phyloP scores from a whole-genome alignment of 2,797 vertebrate genomes.

The Sebastes umbrosus region DNA sequence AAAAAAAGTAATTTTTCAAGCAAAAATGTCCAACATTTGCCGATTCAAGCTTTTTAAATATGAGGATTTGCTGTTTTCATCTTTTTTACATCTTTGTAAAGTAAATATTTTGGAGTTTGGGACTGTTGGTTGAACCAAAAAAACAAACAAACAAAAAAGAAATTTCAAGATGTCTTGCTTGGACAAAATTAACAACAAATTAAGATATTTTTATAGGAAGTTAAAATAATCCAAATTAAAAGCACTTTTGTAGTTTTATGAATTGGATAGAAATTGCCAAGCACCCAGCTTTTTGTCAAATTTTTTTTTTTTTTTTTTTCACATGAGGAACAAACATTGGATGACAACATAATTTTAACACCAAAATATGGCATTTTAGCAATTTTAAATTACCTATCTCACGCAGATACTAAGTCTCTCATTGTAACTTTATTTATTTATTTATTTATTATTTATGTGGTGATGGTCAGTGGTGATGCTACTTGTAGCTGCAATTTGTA shows the following conservation, averaged over 20 bases:
- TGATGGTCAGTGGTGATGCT: background rate
- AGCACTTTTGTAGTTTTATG: background rate
- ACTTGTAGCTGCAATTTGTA: no score
- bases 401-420: background rate
- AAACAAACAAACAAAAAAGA: no score
- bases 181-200: no score
- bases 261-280: background rate
- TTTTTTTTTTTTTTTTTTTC: rapidly evolving
- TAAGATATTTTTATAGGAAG: no score
- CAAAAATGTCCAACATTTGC: background rate
- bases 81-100: no score
- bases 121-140: no score
- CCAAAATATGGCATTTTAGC: no score
- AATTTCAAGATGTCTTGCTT: no score
- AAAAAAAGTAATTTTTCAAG: background rate
- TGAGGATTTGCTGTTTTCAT: background rate
- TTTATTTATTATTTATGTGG: background rate
- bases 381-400: rapidly evolving
- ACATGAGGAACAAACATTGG: background rate
- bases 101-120: no score
- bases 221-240: no score
- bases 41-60: no score
- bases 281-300: background rate
- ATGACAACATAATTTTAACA: background rate
- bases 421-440: background rate